Percentiles rank a stretch among this genome's conserved stretches.
phyloP scores from a whole-genome alignment of 2,113 vertebrate species.

The Probosciger aterrimus region DNA sequence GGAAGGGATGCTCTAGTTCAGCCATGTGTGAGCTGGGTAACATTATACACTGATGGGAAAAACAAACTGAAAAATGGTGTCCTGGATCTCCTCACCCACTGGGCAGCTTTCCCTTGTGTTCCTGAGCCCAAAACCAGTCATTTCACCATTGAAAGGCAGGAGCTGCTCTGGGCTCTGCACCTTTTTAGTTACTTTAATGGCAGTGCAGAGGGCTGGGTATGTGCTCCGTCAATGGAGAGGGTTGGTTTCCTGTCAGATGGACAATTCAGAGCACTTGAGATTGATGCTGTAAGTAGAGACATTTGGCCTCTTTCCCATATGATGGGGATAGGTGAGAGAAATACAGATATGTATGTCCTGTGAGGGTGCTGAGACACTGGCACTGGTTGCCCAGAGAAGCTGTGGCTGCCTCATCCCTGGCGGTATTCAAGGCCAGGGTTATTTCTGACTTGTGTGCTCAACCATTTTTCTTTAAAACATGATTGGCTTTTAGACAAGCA shows the following conservation, averaged over 20 bases:
- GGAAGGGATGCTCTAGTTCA: neutral
- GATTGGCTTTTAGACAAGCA: neutral
- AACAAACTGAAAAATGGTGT: neutral
- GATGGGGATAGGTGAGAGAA: neutral
- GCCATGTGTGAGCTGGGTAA: neutral
- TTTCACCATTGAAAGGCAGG: neutral
- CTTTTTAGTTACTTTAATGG: neutral
- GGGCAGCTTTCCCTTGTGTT: neutral
- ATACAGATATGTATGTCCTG: neutral
- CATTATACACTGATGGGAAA: neutral
- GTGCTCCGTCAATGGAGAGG: neutral
- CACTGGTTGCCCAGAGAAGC: neutral
- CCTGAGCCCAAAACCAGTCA: neutral
- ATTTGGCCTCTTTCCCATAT: fast-evolving
- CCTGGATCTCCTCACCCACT: conserved; percentile 30
- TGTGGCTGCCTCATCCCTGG: neutral
- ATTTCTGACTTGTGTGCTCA: neutral
- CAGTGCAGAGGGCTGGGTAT: neutral
- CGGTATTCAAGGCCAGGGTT: neutral
- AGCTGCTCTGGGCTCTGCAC: neutral
- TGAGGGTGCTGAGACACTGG: neutral
- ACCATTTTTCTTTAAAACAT: neutral
- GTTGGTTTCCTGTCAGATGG: neutral
- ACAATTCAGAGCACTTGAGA: neutral
- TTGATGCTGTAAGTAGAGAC: neutral